Base-by-base conservation (phyloP, 1,140 invertebrate species). In the Trichonephila clavipes region DNA sequence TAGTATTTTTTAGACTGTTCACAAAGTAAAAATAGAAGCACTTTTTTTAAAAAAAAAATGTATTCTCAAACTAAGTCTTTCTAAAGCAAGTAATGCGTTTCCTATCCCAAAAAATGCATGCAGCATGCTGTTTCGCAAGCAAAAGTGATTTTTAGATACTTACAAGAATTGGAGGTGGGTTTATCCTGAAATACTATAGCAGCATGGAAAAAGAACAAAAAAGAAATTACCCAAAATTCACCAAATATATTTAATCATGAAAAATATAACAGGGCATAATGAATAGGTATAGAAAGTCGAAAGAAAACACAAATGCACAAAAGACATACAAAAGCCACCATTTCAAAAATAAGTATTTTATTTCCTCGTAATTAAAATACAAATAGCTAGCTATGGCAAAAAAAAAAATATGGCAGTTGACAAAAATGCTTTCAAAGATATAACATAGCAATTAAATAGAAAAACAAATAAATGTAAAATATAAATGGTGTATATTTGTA, bases 151-250 rank as follows among this genome's bases (percentile, higher is more conserved):
- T 4, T 69, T 6, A 0, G 16, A 58, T 98, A 98, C 98, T 98
- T 98, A 98, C 98, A 97, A 98, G 97, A 96, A 98, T 98, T 97
- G 98, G 98, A 96, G 98, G 98, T 97, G 98, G 98, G 97, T 98
- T 98, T 97, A 98, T 98, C 98, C 98, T 98, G 98, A 98, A 98
- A 97, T 98, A 98, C 98, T 98, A 97, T 44, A 88, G 94, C 94
- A 94, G 94, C 94, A 90, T 89, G 88, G n/a, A 77, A 93, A 96
- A 96, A 96, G 96, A 96, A 97, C 96, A 96, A 97, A 97, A 61
- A 92, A 92, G 14, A 61, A 62, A 21, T 77, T 85, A 85, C 6
- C 21, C 58, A 77, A 90, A 18, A 34, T 77, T 77, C 18, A 77
- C 3, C 28, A 77, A 77, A 18, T 34, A 19, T 28, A 69, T 24